Percentiles rank a stretch among this genome's conserved stretches.
Evolutionary conservation across 2,888 invertebrate genomes (phyloP).

Genomic region (Boloria selene): DNA sequence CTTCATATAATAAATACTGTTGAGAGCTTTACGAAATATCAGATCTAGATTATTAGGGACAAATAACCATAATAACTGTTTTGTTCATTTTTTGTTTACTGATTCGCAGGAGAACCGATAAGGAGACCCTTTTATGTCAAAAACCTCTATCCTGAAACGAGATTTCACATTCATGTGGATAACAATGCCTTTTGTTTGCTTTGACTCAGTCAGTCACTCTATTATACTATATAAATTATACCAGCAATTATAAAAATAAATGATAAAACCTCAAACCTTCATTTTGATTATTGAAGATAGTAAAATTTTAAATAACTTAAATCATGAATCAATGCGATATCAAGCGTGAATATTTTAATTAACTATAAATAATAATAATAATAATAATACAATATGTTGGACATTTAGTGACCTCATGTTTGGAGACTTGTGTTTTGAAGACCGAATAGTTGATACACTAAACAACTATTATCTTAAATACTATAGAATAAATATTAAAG

Average conservation of each 20-base stretch:
- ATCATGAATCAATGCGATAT: no score
- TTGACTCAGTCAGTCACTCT: constrained; percentile 50
- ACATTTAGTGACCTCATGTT: no score
- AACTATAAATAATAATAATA: no score
- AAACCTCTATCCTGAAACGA: constrained; percentile 54
- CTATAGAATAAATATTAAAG: no score
- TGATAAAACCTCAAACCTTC: not conserved
- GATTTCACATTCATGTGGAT: constrained; percentile 56
- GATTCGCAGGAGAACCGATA: constrained; percentile 46
- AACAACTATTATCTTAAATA: no score
- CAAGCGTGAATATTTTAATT: no score
- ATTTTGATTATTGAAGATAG: not conserved
- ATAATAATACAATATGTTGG: no score
- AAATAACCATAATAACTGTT: constrained; percentile 33
- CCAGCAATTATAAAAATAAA: constrained; percentile 29
- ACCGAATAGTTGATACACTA: no score
- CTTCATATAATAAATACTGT: constrained; percentile 13
- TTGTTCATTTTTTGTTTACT: constrained; percentile 44
- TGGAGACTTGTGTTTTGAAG: no score
- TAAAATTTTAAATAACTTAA: no score
- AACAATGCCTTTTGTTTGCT: constrained; percentile 59
- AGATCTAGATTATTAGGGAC: constrained; percentile 21
- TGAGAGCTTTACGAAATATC: constrained; percentile 8
- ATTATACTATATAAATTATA: constrained; percentile 41
- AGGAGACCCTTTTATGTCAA: constrained; percentile 54